Conservation (phyloP, 2,797 vertebrate species). For the Pampus argenteus region DNA sequence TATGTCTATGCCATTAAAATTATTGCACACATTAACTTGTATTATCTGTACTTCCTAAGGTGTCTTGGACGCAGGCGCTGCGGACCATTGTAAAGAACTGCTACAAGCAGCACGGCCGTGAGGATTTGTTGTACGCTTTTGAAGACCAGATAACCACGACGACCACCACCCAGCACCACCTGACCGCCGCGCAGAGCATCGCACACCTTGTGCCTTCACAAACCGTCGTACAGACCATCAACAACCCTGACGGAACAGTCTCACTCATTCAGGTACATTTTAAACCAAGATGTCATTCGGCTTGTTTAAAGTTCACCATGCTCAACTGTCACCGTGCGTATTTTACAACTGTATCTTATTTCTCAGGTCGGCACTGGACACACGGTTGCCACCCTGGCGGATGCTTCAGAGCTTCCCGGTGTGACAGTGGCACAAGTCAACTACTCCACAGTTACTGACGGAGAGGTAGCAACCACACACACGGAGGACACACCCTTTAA, state of each 20-base stretch:
- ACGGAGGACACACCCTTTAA: background rate
- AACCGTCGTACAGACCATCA: constrained; percentile 98
- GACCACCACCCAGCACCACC: constrained; percentile 82
- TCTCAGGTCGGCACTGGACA: constrained; percentile 95
- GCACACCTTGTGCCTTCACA: constrained; percentile 96
- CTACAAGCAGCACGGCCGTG: constrained; percentile 97
- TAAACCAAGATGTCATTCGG: background rate
- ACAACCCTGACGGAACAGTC: constrained; percentile 97
- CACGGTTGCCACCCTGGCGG: constrained; percentile 96
- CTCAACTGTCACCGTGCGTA: background rate
- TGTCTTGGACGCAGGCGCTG: constrained; percentile 98
- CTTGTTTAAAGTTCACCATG: background rate
- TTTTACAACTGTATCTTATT: background rate
- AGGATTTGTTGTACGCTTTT: constrained; percentile 96
- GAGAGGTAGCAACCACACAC: constrained; percentile 86
- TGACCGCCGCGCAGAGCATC: constrained; percentile 91
- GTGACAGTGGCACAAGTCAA: constrained; percentile 98
- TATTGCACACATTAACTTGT: background rate
- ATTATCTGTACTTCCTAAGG: constrained; percentile 76
- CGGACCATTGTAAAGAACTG: constrained; percentile 99
- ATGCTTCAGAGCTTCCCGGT: constrained; percentile 95
- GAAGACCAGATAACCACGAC: constrained; percentile 90
- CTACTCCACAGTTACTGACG: constrained; percentile 94
- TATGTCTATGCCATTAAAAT: background rate
- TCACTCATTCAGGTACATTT: constrained; percentile 94